Evolutionary conservation across 2,113 vertebrate genomes (phyloP), one percentile per base, ranked within the genome.

Genomic region (Brachyhypopomus gauderio): DNA sequence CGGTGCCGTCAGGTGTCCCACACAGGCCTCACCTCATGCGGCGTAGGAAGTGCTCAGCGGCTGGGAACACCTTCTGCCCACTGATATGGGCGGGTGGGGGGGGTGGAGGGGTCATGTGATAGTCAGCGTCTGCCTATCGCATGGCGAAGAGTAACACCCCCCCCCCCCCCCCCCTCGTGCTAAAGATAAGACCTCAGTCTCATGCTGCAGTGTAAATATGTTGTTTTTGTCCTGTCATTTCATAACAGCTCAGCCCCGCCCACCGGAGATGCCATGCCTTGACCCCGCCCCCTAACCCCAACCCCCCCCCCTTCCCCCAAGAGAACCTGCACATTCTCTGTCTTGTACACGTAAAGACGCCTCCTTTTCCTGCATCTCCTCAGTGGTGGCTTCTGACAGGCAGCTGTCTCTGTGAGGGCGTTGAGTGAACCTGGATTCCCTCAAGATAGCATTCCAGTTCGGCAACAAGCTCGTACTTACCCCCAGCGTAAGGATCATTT

Each of bases 81-180:
- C 83, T 89, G 89, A 92, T 91, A 90, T 86, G 87, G 79, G 78
- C 30, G 5, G 71, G 72, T 72, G 5, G 9, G 79, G 78, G 36
- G 17, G 66, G 79, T n/a, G 72, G 85, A 9, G 41, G 41, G 9
- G 41, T 41, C 41, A 41, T 88, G 84, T 89, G 88, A 89, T 86
- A 87, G 87, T 38, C 9, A 0, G 48, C 63, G 69, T 80, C 86
- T 92, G 27, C 25, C 64, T 67, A 67, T 93, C 92, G 83, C 85
- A 83, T 81, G 78, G 60, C 36, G 77, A 88, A 85, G 90, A 90
- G 90, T 88, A 82, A 88, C 86, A 84, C 87, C 90, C 89, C 89
- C 89, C 86, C 84, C 64, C 72, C 85, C 86, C 86, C 84, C 77
- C 83, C 77, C 76, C 86, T 5, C 41, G 41, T 5, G 87, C 69